phyloP scores from a whole-genome alignment of 2,113 vertebrate species.

The Numida meleagris region DNA sequence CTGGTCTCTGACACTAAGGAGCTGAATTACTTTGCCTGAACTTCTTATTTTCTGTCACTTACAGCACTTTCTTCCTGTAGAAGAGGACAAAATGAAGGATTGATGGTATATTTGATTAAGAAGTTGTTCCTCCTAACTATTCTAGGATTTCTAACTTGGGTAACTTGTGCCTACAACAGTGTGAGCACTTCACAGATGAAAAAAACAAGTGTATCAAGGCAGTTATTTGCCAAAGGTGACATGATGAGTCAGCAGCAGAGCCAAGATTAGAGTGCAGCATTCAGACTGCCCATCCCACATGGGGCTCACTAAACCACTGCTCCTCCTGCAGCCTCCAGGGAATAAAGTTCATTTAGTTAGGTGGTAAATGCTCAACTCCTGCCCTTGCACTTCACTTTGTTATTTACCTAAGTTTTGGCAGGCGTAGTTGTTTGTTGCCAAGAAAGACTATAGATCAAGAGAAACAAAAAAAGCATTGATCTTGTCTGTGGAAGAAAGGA shows the following conservation, averaged over 20 bases:
- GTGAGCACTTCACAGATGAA: background rate
- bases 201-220: background rate
- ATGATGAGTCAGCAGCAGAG: background rate
- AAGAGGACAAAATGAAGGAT: background rate
- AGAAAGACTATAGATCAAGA: background rate
- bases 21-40: background rate
- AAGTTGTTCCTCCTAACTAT: background rate
- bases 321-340: slow-evolving; percentile 6
- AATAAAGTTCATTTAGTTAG: background rate
- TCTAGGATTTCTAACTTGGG: background rate
- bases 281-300: background rate
- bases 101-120: background rate
- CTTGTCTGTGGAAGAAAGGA: background rate
- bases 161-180: background rate
- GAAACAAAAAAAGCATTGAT: background rate
- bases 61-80: background rate
- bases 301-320: background rate
- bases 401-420: background rate
- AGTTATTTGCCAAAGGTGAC: background rate
- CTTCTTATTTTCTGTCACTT: background rate
- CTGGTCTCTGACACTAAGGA: background rate
- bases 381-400: background rate
- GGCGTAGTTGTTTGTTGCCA: background rate
- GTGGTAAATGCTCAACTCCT: background rate
- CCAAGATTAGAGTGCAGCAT: background rate